Base-by-base conservation (phyloP, 2,888 invertebrate genomes). In the Rhingia rostrata region DNA sequence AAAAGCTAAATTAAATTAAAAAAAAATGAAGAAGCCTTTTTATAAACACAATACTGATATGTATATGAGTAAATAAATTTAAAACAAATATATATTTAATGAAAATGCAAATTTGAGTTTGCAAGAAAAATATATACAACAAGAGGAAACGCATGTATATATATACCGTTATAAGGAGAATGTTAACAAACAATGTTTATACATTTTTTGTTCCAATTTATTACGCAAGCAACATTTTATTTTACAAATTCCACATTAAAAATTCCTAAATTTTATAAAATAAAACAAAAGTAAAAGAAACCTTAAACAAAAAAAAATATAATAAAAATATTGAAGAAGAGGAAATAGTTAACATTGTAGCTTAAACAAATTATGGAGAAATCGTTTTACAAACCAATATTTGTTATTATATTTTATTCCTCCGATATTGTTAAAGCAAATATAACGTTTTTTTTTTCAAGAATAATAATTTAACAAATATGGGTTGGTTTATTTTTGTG, bases 331-430 rank as follows among this genome's bases (percentile, higher is more conserved):
- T 64, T 69, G 82, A 74, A 64, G 80, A 85, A 86, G 77, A 80
- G 79, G 77, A 86, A 86, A 86, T 86, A 86, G 86, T 86, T 86
- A 86, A 86, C 86, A 86, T 83, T 86, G 86, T 86, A 86, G 86
- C 45, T 75, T 86, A 86, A 86, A 81, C 49, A 73, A 60, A 78
- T 58, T 64, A 54, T 37, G 33, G 58, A 37, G 61, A 77, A 72
- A 49, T 41, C 58, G 58, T 56, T 61, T 45, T 37, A 49, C 72
- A 64, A 64, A 73, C 66, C 32, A 77, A 75, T 4, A 45, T 43
- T 58, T 72, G 53, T 60, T 33, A 47, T 67, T n/a, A 64, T 22
- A 67, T 37, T 35, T 14, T 74, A 54, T 64, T 84, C 64, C 73
- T 84, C 74, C 69, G 64, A 69, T 30, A 45, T 2, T 45, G 32